Percentiles rank a stretch among this genome's conserved stretches.
These are phyloP conservation scores for Gymnocheta viridis DNA, from an alignment of 2,888 invertebrate species.

Conservation along the genomic window DNA sequence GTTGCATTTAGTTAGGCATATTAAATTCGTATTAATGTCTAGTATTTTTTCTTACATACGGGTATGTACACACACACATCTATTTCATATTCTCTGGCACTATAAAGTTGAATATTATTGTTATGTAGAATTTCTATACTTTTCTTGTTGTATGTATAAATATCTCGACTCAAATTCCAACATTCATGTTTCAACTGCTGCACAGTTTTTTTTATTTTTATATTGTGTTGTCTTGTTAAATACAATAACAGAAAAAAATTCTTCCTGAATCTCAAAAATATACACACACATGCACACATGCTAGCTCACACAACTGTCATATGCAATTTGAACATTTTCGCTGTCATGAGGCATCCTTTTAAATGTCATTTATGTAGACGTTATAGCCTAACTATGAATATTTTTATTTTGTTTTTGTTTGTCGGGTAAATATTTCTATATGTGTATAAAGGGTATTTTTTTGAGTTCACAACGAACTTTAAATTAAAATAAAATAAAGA, in stretches of 20 bases:
- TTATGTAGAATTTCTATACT: constrained; percentile 34
- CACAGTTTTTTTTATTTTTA: constrained; percentile 1
- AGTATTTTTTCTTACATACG: neutral
- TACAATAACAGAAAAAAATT: constrained; percentile 7
- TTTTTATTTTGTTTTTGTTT: constrained; percentile 19
- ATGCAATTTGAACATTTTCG: constrained; percentile 66
- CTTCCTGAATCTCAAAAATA: constrained; percentile 32
- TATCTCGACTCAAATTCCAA: constrained; percentile 10
- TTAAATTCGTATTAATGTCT: constrained; percentile 45
- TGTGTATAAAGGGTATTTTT: no score
- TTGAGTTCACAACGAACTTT: no score
- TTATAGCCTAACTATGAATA: constrained; percentile 45
- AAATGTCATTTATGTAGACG: constrained; percentile 64
- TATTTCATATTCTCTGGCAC: neutral
- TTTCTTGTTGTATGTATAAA: neutral
- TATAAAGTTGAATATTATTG: constrained; percentile 26
- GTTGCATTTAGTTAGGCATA: constrained; percentile 25
- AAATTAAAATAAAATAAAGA: no score
- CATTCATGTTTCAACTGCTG: constrained; percentile 19
- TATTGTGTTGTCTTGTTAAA: constrained; percentile 34
- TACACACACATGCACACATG: neutral
- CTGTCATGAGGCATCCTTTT: constrained; percentile 66
- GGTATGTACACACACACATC: neutral
- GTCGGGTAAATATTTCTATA: neutral
- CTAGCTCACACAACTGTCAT: constrained; percentile 46